These are phyloP conservation scores for Ptiloglossa arizonensis DNA, from an alignment of 1,140 invertebrate genomes.

Conservation along the genomic window DNA sequence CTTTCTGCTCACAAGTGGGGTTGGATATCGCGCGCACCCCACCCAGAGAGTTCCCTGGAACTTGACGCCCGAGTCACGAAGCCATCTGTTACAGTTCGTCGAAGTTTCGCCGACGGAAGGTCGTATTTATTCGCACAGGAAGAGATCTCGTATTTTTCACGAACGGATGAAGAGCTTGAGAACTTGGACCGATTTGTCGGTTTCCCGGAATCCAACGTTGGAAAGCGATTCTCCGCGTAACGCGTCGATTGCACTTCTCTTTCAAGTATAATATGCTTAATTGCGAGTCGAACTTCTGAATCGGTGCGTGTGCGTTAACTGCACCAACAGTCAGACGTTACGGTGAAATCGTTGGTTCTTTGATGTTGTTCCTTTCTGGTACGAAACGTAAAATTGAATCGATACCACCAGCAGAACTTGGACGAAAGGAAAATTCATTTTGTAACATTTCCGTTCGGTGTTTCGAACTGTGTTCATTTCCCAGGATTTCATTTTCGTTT, in stretches of 20 bases:
- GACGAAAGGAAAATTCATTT: too few relatives aligned
- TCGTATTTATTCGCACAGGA: slow-evolving; percentile 56
- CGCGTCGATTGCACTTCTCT: not conserved
- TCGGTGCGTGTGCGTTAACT: too few relatives aligned
- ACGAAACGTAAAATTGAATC: too few relatives aligned
- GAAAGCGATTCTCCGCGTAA: not conserved
- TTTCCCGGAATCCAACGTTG: not conserved
- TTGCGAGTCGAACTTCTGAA: not conserved
- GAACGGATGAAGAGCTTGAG: slow-evolving; percentile 15
- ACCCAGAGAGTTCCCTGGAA: slow-evolving; percentile 35
- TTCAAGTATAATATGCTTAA: not conserved
- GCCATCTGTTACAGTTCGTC: slow-evolving; percentile 64
- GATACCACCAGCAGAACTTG: too few relatives aligned
- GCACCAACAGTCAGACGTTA: too few relatives aligned
- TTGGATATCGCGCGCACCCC: slow-evolving; percentile 39
- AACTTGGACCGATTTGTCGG: not conserved
- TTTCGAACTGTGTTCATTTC: too few relatives aligned
- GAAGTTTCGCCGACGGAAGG: slow-evolving; percentile 39
- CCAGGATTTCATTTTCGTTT: too few relatives aligned
- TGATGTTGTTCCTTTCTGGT: too few relatives aligned
- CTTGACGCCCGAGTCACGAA: slow-evolving; percentile 64
- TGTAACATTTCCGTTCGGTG: too few relatives aligned
- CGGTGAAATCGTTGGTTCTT: too few relatives aligned
- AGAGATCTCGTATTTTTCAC: slow-evolving; percentile 33
- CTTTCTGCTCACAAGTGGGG: slow-evolving; percentile 34